Evolutionary conservation across 2,113 vertebrate species (phyloP).

Genomic region (Tonatia bakeri): DNA sequence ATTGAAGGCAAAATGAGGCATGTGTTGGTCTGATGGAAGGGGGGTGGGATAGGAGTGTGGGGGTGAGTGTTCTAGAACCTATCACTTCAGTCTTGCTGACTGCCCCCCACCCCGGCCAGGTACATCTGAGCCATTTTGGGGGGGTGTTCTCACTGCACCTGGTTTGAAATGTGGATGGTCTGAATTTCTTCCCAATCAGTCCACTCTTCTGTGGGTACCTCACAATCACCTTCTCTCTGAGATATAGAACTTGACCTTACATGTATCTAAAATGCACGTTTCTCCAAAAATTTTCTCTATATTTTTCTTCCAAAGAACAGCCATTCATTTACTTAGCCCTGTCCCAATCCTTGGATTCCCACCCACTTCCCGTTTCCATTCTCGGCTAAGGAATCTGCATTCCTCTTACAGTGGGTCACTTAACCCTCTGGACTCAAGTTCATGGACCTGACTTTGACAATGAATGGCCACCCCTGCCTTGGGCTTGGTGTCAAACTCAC

Average conservation of each 20-base stretch:
- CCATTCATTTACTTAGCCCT: slow-evolving; percentile 18
- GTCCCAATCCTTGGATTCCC: background rate
- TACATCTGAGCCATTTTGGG: background rate
- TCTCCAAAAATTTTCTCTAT: background rate
- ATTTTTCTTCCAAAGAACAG: background rate
- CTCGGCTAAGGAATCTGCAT: slow-evolving; percentile 67
- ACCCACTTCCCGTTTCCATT: slow-evolving; percentile 51
- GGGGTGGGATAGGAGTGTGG: fast-evolving
- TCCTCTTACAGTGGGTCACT: slow-evolving; percentile 66
- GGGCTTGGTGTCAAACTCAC: slow-evolving; percentile 40
- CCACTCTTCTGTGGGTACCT: background rate
- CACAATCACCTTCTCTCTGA: background rate
- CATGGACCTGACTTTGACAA: slow-evolving; percentile 43
- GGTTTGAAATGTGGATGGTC: background rate
- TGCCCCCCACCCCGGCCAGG: background rate
- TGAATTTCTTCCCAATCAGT: background rate
- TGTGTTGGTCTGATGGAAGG: background rate
- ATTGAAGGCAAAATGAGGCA: background rate
- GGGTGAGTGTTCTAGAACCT: background rate
- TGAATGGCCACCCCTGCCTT: background rate
- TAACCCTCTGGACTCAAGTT: slow-evolving; percentile 66
- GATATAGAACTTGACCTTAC: background rate
- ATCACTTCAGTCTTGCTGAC: background rate
- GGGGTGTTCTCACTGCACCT: background rate
- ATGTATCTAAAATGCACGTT: fast-evolving